Evolutionary conservation across 2,113 vertebrate genomes (phyloP).

Genomic region (Ophthalmolycus amberensis): DNA sequence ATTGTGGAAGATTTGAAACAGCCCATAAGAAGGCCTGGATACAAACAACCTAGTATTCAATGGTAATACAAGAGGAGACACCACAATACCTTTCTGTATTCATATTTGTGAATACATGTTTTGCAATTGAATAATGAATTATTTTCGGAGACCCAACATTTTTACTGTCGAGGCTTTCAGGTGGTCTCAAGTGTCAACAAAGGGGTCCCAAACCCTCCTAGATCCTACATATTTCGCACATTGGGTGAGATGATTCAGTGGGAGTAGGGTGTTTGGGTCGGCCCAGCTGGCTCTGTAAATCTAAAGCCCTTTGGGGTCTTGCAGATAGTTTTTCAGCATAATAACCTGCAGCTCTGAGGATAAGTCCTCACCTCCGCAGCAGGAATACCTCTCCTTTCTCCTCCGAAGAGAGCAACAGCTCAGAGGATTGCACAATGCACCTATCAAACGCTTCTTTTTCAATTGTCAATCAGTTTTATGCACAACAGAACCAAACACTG

Average conservation of each 20-base stretch:
- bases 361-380: slow-evolving; percentile 50
- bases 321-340: slow-evolving; percentile 63
- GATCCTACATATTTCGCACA: background rate
- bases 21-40: too few species aligned
- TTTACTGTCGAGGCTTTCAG: background rate
- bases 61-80: background rate
- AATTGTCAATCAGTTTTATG: slow-evolving; percentile 68
- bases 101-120: background rate
- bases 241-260: slow-evolving; percentile 16
- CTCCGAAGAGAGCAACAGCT: slow-evolving; percentile 38
- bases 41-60: background rate
- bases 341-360: slow-evolving; percentile 32
- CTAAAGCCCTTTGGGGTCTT: slow-evolving; percentile 29
- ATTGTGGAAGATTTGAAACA: too few species aligned
- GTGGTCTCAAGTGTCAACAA: background rate
- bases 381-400: slow-evolving; percentile 17
- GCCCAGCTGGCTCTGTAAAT: slow-evolving; percentile 48
- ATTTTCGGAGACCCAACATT: background rate
- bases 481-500: slow-evolving; percentile 56
- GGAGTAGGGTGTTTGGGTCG: slow-evolving; percentile 56
- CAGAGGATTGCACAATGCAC: slow-evolving; percentile 39
- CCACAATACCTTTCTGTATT: background rate
- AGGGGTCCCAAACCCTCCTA: background rate
- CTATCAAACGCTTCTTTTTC: slow-evolving; percentile 44
- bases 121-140: background rate